Base-by-base conservation (phyloP, 2,113 vertebrate genomes). In the Vulpes ferrilata region DNA sequence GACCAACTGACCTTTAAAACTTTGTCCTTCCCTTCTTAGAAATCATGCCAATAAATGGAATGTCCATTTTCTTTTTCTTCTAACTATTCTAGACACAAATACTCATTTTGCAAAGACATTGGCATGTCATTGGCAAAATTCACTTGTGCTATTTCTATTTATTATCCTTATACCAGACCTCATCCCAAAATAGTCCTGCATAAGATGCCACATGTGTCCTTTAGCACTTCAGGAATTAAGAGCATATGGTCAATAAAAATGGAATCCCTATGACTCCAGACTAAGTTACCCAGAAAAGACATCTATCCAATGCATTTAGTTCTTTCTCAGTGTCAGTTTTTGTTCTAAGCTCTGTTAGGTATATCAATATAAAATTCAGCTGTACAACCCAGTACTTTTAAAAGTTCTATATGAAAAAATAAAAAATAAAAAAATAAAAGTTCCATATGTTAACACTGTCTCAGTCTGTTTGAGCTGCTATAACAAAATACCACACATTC, bases 171-270 rank as follows among this genome's bases (percentile, higher is more conserved):
- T 80, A 96, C 93, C 88, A 98, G 98, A 97, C 86, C 71, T 97
- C 65, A 11, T 97, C 97, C 95, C 90, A 96, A 98, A 98, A 97
- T 94, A 96, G 97, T 85, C 86, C 92, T 7, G 64, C 91, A 35
- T 10, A 94, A 98, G 95, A 98, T 91, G 69, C 23, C 83, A 98
- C 95, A 92, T 90, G 84, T 0, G 1, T 95, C 98, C 89, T 96
- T 91, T 95, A 97, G 97, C 89, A 93, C 92, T 95, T 94, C 74
- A 98, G 96, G 91, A 98, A 98, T 97, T 96, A 96, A 74, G 96
- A 98, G 96, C 92, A 98, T 32, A 35, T 88, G 87, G 85, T 10
- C 88, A 94, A 97, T 96, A 98, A 98, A 98, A 98, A 95, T n/a
- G 96, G 97, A 98, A 95, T 94, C 94, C 59, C 71, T 48, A 30